Evolutionary conservation across 2,113 vertebrate genomes (phyloP).

Genomic region (Mesembrinibis cayennensis): DNA sequence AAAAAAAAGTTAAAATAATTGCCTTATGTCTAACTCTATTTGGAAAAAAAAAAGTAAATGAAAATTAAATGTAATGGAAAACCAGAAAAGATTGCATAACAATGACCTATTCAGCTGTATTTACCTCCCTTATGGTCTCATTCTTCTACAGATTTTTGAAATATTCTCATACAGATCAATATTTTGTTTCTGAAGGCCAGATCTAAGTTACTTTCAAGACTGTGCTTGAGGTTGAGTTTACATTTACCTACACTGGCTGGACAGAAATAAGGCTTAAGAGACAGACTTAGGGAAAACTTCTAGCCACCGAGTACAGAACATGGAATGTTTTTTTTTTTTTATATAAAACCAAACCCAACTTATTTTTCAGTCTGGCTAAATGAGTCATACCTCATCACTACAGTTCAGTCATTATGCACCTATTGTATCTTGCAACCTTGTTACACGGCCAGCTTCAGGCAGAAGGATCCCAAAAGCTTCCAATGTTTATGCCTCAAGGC

Average conservation of each 20-base stretch:
- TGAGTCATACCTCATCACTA: not conserved
- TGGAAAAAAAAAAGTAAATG: not conserved
- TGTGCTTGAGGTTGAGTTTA: not conserved
- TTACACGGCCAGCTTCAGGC: not conserved
- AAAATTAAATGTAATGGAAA: not conserved
- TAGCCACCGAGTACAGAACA: not conserved
- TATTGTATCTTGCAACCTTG: not conserved
- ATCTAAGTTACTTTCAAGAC: not conserved
- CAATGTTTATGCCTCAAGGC: not conserved
- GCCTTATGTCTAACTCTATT: not conserved
- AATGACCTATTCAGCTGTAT: not conserved
- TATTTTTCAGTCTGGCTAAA: not conserved
- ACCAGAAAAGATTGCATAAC: not conserved
- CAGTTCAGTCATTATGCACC: not conserved
- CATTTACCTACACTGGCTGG: not conserved
- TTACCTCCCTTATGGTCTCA: not conserved
- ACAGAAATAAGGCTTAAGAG: not conserved
- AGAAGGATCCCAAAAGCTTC: not conserved
- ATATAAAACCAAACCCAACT: not conserved
- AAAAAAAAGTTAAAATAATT: not conserved
- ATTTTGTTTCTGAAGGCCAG: not conserved
- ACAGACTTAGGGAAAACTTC: not conserved
- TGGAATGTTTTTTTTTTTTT: rapidly evolving
- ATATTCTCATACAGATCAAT: not conserved
- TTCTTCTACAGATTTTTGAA: not conserved